A percentile compares a stretch with the other conserved stretches of the same genome.
Evolutionary conservation across 2,113 vertebrate species (phyloP).

Genomic region (Phylloscopus trochilus): DNA sequence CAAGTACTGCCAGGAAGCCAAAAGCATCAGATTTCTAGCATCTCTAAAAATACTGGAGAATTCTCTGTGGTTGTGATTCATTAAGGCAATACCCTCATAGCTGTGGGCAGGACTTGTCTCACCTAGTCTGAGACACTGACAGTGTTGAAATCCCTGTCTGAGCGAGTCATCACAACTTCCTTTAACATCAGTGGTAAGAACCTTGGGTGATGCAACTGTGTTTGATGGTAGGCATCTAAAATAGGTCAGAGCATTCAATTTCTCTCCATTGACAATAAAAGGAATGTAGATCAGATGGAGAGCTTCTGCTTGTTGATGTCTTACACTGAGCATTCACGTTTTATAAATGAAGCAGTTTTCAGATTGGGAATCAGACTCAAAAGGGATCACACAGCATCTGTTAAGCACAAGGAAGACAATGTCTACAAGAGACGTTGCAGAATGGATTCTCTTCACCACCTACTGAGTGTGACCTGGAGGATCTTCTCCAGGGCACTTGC

Average conservation of each 20-base stretch:
- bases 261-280: background rate
- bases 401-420: background rate
- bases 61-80: slow-evolving; percentile 49
- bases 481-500: slow-evolving; percentile 3
- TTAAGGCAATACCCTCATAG: slow-evolving; percentile 33
- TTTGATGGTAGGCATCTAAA: slow-evolving; percentile 19
- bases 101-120: slow-evolving; percentile 54
- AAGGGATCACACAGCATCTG: background rate
- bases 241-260: background rate
- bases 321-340: background rate
- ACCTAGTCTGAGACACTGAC: slow-evolving; percentile 40
- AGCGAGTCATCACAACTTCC: slow-evolving; percentile 24
- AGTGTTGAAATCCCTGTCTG: slow-evolving; percentile 47
- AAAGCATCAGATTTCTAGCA: background rate
- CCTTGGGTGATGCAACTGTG: background rate
- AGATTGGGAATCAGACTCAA: background rate
- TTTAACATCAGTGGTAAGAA: background rate
- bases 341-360: background rate
- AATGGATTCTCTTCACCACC: background rate
- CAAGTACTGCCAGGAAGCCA: slow-evolving; percentile 28
- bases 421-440: background rate
- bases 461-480: background rate
- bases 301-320: background rate
- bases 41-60: slow-evolving; percentile 41
- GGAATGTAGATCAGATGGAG: background rate